A percentile compares a stretch with the other conserved stretches of the same genome.
Conservation (phyloP, 2,888 invertebrate species). For the Acanthacorydalis orientalis region DNA sequence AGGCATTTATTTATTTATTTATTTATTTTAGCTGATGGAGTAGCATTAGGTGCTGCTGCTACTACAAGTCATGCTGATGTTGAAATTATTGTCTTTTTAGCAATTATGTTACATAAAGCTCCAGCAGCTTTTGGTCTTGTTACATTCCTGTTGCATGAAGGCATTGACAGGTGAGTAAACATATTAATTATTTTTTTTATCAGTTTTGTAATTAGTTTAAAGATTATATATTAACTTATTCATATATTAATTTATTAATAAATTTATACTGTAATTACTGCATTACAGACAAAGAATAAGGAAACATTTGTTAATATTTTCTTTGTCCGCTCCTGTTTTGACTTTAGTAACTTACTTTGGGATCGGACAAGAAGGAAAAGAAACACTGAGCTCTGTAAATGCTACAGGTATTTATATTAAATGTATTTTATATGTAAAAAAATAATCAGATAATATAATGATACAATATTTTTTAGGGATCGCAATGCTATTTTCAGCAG, state of each 20-base stretch:
- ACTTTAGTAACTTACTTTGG: conserved; percentile 86
- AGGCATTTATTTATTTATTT: not conserved
- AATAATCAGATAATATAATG: not conserved
- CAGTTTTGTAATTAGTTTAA: too few species aligned
- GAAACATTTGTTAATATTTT: conserved; percentile 81
- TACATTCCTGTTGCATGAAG: conserved; percentile 91
- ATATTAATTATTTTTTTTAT: too few species aligned
- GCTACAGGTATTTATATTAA: conserved; percentile 52
- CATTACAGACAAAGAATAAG: conserved; percentile 53
- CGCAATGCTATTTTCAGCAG: conserved; percentile 97
- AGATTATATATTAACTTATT: too few species aligned
- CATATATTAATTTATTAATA: too few species aligned
- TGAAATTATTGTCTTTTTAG: conserved; percentile 93
- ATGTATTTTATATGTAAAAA: not conserved
- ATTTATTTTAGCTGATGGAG: conserved; percentile 64
- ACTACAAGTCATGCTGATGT: conserved; percentile 92
- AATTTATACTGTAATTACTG: not conserved
- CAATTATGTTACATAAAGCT: conserved; percentile 98
- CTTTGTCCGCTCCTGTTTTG: conserved; percentile 77
- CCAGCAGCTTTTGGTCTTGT: conserved; percentile 98
- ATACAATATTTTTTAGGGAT: conserved; percentile 35
- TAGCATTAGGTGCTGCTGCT: conserved; percentile 95
- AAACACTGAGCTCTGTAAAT: conserved; percentile 72
- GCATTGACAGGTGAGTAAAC: conserved; percentile 53
- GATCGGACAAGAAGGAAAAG: conserved; percentile 85